Evolutionary conservation across 2,797 vertebrate genomes (phyloP), one percentile per base, ranked within the genome.

Genomic region (Gymnothorax reevesii): DNA sequence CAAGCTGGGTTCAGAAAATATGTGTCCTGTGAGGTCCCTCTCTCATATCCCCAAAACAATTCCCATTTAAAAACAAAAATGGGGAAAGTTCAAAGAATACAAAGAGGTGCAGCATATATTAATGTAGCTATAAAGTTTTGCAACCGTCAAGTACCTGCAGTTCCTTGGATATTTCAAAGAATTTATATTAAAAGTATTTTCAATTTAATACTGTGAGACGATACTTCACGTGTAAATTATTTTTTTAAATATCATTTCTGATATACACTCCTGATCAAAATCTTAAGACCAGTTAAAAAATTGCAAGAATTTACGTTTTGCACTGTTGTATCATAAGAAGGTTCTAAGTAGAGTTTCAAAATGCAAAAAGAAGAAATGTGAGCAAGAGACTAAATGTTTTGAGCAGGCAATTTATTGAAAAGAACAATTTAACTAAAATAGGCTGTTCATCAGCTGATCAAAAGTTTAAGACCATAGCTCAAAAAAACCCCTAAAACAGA

Each of bases 121-220:
- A 62, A 86, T 5, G 2, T 59, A 60, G 13, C 13, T 66, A 60
- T 59, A 80, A 62, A 64, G 22, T 33, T 49, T 71, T 60, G 1
- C 33, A 20, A 82, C 57, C 62, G 66, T 64, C 64, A 82, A 82
- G 57, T 8, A 13, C 77, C 60, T 82, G 60, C 57, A 62, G 27
- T 79, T 80, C 62, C 17, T 13, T 7, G 42, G 9, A 5, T 42
- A 75, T 77, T 27, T 12, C 71, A 1, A 75, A 75, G 12, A 75
- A 42, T 42, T 7, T 4, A 66, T 25, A 17, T 80, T 49, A 25
- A 82, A 79, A 82, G 25, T 20, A 27, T 8, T n/a, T 62, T 79
- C 82, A 62, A 86, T 82, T 82, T n/a, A 55, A 33, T 8, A 3
- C 77, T 86, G 52, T 64, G 80, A 9, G 25, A 62, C n/a, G 20